These are phyloP conservation scores for Diplodus puntazzo DNA, from an alignment of 2,797 vertebrate species.

Conservation along the genomic window DNA sequence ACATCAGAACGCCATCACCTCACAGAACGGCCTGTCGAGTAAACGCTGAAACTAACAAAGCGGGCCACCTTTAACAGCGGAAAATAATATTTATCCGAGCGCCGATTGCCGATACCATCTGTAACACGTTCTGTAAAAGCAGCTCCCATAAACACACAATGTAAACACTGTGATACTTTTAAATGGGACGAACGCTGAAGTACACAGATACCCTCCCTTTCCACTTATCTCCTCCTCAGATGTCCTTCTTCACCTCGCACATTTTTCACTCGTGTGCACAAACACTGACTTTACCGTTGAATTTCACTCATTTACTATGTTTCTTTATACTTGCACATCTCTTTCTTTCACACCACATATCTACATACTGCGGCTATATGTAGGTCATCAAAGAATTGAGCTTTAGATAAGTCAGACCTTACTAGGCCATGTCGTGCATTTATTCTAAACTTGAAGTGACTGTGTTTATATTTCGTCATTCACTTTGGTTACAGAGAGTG, in stretches of 20 bases:
- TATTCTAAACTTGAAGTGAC: neutral
- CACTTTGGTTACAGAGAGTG: neutral
- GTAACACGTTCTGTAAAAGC: constrained; percentile 79
- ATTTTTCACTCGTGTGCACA: constrained; percentile 30
- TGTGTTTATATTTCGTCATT: constrained; percentile 7
- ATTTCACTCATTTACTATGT: constrained; percentile 32
- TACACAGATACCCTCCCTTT: constrained; percentile 55
- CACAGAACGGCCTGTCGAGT: constrained; percentile 66
- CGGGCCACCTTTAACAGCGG: constrained; percentile 70
- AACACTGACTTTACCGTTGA: constrained; percentile 20
- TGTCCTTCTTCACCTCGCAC: constrained; percentile 55
- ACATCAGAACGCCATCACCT: constrained; percentile 77
- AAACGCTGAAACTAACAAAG: constrained; percentile 80
- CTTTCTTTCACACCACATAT: neutral
- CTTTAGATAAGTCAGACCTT: neutral
- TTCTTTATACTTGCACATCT: constrained; percentile 17
- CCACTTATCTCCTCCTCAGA: constrained; percentile 47
- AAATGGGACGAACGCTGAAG: constrained; percentile 54
- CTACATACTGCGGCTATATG: neutral
- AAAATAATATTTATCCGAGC: constrained; percentile 83
- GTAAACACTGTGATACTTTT: constrained; percentile 77
- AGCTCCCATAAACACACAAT: constrained; percentile 78
- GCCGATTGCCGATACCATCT: constrained; percentile 70
- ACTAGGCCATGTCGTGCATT: neutral
- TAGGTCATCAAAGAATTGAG: neutral